These are phyloP conservation scores for Taeniopygia guttata DNA, from an alignment of 2,797 vertebrate species.

Conservation along the genomic window DNA sequence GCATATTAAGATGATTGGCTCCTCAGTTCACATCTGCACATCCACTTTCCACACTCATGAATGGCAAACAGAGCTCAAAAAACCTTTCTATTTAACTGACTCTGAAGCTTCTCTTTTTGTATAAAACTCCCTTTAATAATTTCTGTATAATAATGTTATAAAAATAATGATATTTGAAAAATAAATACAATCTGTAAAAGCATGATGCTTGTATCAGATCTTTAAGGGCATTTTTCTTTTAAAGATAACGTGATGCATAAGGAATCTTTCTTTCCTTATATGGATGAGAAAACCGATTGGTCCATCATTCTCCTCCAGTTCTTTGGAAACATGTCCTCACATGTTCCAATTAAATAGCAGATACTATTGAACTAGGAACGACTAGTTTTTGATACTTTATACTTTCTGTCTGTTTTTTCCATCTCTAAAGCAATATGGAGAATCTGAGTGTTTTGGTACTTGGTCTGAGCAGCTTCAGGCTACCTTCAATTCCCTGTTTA, in stretches of 20 bases:
- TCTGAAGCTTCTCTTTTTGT: neutral
- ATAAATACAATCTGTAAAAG: neutral
- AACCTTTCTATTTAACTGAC: neutral
- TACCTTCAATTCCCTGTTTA: accelerated
- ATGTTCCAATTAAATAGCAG: neutral
- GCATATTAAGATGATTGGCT: neutral
- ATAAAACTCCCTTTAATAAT: neutral
- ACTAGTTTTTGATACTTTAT: neutral
- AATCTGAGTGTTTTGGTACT: neutral
- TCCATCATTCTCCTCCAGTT: neutral
- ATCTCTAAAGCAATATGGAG: neutral
- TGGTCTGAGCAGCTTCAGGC: accelerated
- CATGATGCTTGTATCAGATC: neutral
- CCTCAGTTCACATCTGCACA: neutral
- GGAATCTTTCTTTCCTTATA: neutral
- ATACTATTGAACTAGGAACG: neutral
- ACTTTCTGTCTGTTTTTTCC: neutral
- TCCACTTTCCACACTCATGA: neutral
- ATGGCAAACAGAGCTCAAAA: neutral
- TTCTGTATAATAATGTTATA: neutral
- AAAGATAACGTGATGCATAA: neutral
- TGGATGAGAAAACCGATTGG: neutral
- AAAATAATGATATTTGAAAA: neutral
- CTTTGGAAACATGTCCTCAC: neutral
- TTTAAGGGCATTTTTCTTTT: neutral